Base-by-base conservation (phyloP, 2,888 invertebrate genomes). In the Brachyptera risi region DNA sequence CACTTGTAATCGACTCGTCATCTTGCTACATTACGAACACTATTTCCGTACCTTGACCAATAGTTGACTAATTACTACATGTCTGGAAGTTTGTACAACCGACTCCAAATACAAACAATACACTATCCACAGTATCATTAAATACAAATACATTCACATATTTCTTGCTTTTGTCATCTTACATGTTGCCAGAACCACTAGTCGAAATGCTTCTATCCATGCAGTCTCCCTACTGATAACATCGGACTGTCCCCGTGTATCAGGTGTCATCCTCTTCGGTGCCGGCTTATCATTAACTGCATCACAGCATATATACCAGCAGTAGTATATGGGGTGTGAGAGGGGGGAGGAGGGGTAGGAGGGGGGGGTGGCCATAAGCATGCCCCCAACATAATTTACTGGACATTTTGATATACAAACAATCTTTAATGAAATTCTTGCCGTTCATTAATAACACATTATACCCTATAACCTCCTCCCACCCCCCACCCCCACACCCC, bases 401-500 rank as follows among this genome's bases (percentile, higher is more conserved):
- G 79, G 80, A 79, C 79, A 78, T 77, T 78, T 79, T 79, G 79
- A 80, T 80, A 80, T 79, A 80, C 79, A 80, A 80, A 80, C 79
- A 79, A 79, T 79, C 79, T 79, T 79, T 79, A 82, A 82, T 82
- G 81, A 82, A 81, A 82, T 82, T 81, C 82, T 80, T 81, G 80
- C 77, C 80, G 80, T 81, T 82, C 82, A 82, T 82, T 82, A 82
- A 82, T 82, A 81, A 80, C 80, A 77, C 80, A 81, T 82, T 82
- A 81, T 65, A 24, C 73, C 54, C 54, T 54, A 54, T 54, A 54
- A n/a, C 65, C 65, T 50, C 47, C 58, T 58, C 63, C 57, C 49
- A 37, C 60, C 60, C 21, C 59, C 59, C 47, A 57, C 56, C 49
- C 56, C 59, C 62, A 58, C 49, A 49, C 62, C 62, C 49, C 49